These are phyloP conservation scores for Botia almorhae DNA, from an alignment of 2,797 vertebrate species.

Conservation along the genomic window DNA sequence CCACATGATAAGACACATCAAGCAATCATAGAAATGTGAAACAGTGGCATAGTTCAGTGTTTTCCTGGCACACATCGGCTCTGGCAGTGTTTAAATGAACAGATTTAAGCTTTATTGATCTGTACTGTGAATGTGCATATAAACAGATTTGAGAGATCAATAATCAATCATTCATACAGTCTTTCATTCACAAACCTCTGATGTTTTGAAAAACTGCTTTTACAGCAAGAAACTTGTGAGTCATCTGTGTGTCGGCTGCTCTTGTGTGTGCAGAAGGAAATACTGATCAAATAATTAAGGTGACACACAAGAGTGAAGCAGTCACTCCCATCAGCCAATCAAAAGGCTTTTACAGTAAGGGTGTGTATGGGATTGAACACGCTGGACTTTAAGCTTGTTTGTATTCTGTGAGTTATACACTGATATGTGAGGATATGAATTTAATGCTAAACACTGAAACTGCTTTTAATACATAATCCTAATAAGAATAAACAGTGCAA, in stretches of 20 bases:
- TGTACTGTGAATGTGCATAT: background rate
- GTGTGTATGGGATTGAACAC: conserved; percentile 32
- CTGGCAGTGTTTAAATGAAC: background rate
- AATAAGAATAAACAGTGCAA: background rate
- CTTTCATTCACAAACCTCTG: too few relatives aligned
- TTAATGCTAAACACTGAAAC: background rate
- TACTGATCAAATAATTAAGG: background rate
- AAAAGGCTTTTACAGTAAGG: conserved; percentile 31
- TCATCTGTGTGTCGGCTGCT: too few relatives aligned
- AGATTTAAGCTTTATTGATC: background rate
- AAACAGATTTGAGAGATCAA: conserved; percentile 14
- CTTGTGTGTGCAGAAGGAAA: background rate
- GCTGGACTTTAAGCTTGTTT: conserved; percentile 36
- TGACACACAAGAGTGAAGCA: conserved; percentile 12
- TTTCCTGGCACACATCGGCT: conserved; percentile 2
- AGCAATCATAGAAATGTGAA: conserved; percentile 32
- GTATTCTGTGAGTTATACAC: conserved; percentile 27
- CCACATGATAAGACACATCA: too few relatives aligned
- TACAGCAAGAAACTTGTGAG: background rate
- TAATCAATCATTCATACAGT: too few relatives aligned
- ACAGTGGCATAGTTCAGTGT: background rate
- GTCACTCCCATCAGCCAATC: conserved; percentile 21
- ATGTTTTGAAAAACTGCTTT: background rate
- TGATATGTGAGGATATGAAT: conserved; percentile 12
- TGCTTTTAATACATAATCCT: background rate